Percentiles rank a stretch among this genome's conserved stretches.
Evolutionary conservation across 2,113 vertebrate genomes (phyloP).

Genomic region (Rattus rattus): DNA sequence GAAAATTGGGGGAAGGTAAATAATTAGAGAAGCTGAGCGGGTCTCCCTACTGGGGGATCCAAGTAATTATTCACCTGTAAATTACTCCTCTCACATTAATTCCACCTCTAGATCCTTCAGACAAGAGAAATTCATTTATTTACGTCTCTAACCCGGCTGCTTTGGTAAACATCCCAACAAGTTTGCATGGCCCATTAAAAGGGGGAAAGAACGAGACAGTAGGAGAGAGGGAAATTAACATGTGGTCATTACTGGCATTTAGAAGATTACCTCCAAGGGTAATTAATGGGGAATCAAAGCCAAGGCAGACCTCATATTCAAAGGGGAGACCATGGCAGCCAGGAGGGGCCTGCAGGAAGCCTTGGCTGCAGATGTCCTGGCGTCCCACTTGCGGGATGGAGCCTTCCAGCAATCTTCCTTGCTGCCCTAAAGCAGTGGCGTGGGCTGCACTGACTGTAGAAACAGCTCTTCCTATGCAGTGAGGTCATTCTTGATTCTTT

Average conservation of each 20-base stretch:
- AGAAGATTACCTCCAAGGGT: slow-evolving; percentile 78
- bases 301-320: slow-evolving; percentile 62
- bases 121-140: slow-evolving; percentile 78
- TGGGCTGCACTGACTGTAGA: background rate
- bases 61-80: slow-evolving; percentile 79
- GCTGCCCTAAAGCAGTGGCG: background rate
- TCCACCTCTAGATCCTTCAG: slow-evolving; percentile 66
- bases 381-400: background rate
- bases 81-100: slow-evolving; percentile 73
- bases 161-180: slow-evolving; percentile 81
- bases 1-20: slow-evolving; percentile 32
- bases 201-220: slow-evolving; percentile 49
- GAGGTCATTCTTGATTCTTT: slow-evolving; percentile 9
- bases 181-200: slow-evolving; percentile 71
- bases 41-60: slow-evolving; percentile 59
- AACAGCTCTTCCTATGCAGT: background rate
- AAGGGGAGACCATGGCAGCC: slow-evolving; percentile 31
- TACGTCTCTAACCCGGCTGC: slow-evolving; percentile 67
- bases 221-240: slow-evolving; percentile 79
- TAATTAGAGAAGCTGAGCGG: slow-evolving; percentile 53
- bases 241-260: slow-evolving; percentile 80
- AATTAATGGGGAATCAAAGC: slow-evolving; percentile 76
- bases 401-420: background rate
- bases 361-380: background rate
- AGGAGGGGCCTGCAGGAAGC: slow-evolving; percentile 43